Conservation (phyloP, 2,888 invertebrate species). For the Melanostoma scalare region DNA sequence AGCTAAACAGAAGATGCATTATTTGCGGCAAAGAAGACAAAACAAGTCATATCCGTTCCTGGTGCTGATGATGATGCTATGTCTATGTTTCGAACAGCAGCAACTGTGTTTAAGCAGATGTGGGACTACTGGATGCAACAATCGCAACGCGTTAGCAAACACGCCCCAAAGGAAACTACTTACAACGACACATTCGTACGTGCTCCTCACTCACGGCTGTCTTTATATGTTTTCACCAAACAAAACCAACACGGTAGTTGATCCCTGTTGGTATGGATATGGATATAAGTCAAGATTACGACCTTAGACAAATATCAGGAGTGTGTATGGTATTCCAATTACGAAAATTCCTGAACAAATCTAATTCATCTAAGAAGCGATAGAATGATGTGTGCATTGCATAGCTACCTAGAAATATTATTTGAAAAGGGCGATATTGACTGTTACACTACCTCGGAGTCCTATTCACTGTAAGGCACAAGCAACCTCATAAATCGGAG, state of each 20-base stretch:
- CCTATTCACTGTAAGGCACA: no score
- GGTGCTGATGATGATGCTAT: neutral
- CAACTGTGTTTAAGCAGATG: constrained; percentile 53
- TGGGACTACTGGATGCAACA: constrained; percentile 53
- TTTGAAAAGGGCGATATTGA: no score
- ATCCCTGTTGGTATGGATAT: constrained; percentile 37
- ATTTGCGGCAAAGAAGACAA: no score
- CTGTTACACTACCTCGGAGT: no score
- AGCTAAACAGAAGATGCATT: constrained; percentile 47
- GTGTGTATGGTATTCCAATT: no score
- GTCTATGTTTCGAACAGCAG: constrained; percentile 18
- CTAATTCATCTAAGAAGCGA: no score
- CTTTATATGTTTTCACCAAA: constrained; percentile 45
- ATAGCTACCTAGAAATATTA: no score
- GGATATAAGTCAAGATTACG: constrained; percentile 68
- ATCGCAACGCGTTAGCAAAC: constrained; percentile 67
- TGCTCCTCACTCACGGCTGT: constrained; percentile 67
- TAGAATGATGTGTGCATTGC: no score
- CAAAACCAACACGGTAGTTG: constrained; percentile 48
- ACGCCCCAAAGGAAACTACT: constrained; percentile 62
- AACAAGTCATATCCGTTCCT: neutral
- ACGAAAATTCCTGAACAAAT: no score
- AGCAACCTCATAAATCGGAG: no score
- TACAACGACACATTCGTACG: constrained; percentile 67
- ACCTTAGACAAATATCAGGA: constrained; percentile 33